phyloP scores from a whole-genome alignment of 2,888 invertebrate species.

The Chalcosyrphus nemorum region DNA sequence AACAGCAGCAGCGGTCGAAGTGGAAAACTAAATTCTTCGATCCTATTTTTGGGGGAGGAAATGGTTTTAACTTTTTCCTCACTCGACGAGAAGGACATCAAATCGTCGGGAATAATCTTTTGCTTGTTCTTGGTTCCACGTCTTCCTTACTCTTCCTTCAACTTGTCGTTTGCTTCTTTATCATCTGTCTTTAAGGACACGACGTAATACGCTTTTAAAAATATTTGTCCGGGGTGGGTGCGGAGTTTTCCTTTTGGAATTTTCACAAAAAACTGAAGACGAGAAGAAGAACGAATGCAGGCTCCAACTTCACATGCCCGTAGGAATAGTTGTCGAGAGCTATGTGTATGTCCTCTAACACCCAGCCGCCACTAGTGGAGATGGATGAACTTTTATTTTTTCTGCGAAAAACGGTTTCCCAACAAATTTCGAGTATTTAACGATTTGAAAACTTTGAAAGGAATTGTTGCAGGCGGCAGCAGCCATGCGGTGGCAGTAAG shows the following conservation, averaged over 20 bases:
- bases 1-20: constrained; percentile 26
- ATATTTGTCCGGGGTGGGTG: constrained; percentile 5
- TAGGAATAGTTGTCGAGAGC: constrained; percentile 26
- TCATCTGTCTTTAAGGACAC: constrained; percentile 2
- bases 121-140: constrained; percentile 6
- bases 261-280: background rate
- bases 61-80: constrained; percentile 31
- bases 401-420: background rate
- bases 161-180: background rate
- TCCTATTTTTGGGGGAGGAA: constrained; percentile 47
- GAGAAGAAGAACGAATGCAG: background rate
- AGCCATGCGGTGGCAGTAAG: background rate
- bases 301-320: constrained; percentile 1
- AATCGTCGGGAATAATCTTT: constrained; percentile 60
- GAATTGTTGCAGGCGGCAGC: constrained; percentile 6
- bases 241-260: constrained; percentile 33
- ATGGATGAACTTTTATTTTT: constrained; percentile 40
- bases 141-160: background rate
- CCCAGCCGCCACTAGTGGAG: background rate
- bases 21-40: constrained; percentile 60
- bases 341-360: background rate
- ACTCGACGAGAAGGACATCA: constrained; percentile 1
- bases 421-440: constrained; percentile 50
- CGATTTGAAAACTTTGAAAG: constrained; percentile 44
- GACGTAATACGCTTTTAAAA: constrained; percentile 38